Evolutionary conservation across 30 jellyfish, hydroid and myxozoan genomes (phyloP), one percentile per base, ranked within the genome.

Genomic region (Chrysaora quinquecirrha): DNA sequence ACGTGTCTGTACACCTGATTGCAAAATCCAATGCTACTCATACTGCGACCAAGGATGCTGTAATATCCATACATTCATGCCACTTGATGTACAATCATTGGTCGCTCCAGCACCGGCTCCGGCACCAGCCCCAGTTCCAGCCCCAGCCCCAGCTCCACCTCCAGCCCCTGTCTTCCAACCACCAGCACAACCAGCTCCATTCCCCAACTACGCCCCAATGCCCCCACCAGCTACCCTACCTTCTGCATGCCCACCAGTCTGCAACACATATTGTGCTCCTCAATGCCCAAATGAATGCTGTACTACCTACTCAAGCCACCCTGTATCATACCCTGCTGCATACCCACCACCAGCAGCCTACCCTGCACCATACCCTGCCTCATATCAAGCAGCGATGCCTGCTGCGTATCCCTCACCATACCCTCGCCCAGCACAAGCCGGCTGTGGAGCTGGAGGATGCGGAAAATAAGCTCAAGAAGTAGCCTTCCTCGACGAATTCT

Each of bases 21-120:
- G 97, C 73, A 85, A 86, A 48, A 34, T 90, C 34, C 97, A 90
- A 80, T 90, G 97, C 71, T 90, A 90, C 80, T 90, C 97, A 1
- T 90, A 90, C 90, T 90, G 97, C 48, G 97, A 90, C 64, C 91
- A 91, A 48, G 97, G 97, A 29, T 90, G 97, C 70, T 90, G 97
- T 34, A 67, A 74, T 35, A 48, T 62, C 30, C 85, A 70, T 58
- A 30, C 80, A 25, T 58, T 65, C 70, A 1, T 64, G 61, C 87
- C 91, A 35, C 24, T 82, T 46, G 81, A 63, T 23, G 62, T 83
- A 80, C 91, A 50, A 10, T 75, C 48, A 3, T 25, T 77, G 16
- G 48, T 63, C 3, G 81, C 80, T 0, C 78, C 95, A 0, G 80
- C 80, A 1, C 93, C 86, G 12, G 76, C 58, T 0, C 35, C 92